Base-by-base conservation (phyloP, 2,888 invertebrate genomes). In the Tethea ocularis region DNA sequence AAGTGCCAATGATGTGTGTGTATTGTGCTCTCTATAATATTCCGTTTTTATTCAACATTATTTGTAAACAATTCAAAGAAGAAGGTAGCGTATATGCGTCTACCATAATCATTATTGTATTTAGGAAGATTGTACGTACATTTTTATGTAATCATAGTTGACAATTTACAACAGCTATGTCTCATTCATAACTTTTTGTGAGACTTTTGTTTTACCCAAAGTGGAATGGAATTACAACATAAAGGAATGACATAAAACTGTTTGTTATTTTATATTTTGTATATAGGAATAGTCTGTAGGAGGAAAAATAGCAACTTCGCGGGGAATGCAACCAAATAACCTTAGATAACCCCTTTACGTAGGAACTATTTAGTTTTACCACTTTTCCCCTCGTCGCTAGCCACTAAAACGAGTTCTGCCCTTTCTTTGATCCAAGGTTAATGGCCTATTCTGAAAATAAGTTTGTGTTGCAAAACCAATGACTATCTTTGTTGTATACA, bases 371-470 rank as follows among this genome's bases (percentile, higher is more conserved):
- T 64, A 70, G 66, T 71, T 70, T 60, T 60, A 60, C 64, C 63
- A 68, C 65, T 74, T 76, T 70, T 62, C 58, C 69, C 58, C 59
- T 63, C 66, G 65, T 69, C 58, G 64, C 64, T 53, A 61, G 61
- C 61, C 58, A 61, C 59, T 63, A 26, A 52, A 68, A 64, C 68
- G 66, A 71, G 68, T 74, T 73, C 62, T 67, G 68, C 69, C 77
- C 78, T 73, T 70, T 68, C 69, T 75, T 72, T 73, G 75, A 82
- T 81, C 46, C 78, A 84, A 82, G 77, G 81, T 77, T 82, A 83
- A 83, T 74, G 71, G 74, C 59, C 59, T 68, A 63, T 58, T 65
- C 62, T 59, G 68, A 78, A 78, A 77, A 82, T 74, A 76, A 69
- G 68, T 71, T 77, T 64, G 71, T 67, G 72, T 71, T 63, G 69